Conservation (phyloP, 2,113 vertebrate genomes). For the Oceanites oceanicus region DNA sequence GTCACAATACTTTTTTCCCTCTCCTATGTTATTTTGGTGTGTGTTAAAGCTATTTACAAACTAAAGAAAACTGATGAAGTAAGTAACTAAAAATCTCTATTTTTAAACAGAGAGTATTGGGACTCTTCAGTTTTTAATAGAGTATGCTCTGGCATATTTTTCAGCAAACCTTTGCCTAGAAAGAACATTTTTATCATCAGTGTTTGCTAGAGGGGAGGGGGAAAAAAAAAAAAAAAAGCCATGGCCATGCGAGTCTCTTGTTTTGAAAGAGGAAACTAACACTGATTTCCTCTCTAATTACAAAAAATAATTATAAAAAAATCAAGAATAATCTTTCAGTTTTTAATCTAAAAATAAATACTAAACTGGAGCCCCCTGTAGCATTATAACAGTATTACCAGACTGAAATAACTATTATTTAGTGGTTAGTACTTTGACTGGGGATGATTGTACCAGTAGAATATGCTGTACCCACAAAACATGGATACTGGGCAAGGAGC, state of each 20-base stretch:
- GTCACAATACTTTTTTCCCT: neutral
- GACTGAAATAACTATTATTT: neutral
- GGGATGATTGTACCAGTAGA: fast-evolving
- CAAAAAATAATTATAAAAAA: neutral
- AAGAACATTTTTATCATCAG: neutral
- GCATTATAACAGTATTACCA: neutral
- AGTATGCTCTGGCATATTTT: neutral
- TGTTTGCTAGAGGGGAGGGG: neutral
- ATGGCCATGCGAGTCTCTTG: neutral
- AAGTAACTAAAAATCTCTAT: neutral
- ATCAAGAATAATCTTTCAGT: neutral
- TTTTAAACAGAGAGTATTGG: neutral
- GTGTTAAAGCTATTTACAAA: neutral
- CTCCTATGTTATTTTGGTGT: neutral
- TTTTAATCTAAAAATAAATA: too few relatives aligned
- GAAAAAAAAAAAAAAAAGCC: neutral
- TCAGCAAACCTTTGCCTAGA: neutral
- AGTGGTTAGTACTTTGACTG: neutral
- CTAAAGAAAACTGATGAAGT: neutral
- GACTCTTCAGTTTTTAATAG: neutral
- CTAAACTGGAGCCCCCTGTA: neutral
- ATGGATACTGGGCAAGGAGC: neutral
- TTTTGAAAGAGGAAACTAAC: neutral
- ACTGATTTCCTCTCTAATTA: neutral
- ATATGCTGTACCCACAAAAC: neutral